Percentiles rank a stretch among this genome's conserved stretches.
Evolutionary conservation across 2,888 invertebrate species (phyloP).

Genomic region (Clitarchus hookeri): DNA sequence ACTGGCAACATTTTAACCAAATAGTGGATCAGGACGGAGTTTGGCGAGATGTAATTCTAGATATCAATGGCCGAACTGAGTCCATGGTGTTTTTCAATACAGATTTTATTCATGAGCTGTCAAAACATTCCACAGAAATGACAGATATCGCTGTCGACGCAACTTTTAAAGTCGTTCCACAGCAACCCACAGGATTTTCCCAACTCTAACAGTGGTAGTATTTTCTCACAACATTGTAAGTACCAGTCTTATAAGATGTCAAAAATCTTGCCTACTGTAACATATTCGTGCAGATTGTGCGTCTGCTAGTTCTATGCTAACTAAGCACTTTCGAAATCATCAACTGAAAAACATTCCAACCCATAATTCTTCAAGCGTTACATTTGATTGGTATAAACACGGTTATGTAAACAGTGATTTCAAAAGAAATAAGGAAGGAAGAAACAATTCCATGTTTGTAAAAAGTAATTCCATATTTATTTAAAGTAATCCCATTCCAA

Average conservation of each 20-base stretch:
- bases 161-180: background rate
- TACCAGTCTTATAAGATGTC: background rate
- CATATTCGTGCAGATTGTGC: too few relatives aligned
- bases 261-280: too few relatives aligned
- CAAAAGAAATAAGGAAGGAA: too few relatives aligned
- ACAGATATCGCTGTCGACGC: background rate
- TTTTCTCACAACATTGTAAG: background rate
- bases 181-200: background rate
- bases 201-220: background rate
- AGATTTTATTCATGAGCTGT: background rate
- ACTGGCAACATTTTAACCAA: background rate
- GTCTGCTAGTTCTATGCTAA: too few relatives aligned
- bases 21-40: background rate
- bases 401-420: too few relatives aligned
- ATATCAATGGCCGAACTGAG: background rate
- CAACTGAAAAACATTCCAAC: too few relatives aligned
- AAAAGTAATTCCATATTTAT: too few relatives aligned
- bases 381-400: too few relatives aligned
- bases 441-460: too few relatives aligned
- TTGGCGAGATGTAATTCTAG: background rate
- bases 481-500: too few relatives aligned
- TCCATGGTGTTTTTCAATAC: background rate
- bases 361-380: too few relatives aligned
- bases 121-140: background rate
- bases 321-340: too few relatives aligned